Evolutionary conservation across 2,888 invertebrate species (phyloP).

Genomic region (Diachrysia chrysitis): DNA sequence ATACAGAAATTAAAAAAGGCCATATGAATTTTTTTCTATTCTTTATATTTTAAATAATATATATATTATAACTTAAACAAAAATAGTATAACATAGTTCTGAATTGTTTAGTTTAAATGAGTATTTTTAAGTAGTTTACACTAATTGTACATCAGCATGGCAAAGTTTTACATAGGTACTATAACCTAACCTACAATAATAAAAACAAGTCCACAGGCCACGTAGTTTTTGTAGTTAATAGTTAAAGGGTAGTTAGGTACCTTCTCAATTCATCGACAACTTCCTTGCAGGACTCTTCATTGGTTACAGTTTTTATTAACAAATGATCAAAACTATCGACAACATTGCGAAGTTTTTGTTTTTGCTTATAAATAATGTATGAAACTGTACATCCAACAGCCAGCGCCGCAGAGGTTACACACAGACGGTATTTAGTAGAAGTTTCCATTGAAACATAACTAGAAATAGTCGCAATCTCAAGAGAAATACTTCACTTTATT

Average conservation of each 20-base stretch:
- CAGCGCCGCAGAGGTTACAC: conserved; percentile 64
- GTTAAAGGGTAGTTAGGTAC: too few species aligned
- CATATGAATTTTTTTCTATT: too few species aligned
- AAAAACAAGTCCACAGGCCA: background rate
- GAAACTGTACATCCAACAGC: conserved; percentile 66
- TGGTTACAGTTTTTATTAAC: conserved; percentile 69
- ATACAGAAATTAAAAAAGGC: too few species aligned
- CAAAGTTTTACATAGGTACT: background rate
- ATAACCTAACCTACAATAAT: background rate
- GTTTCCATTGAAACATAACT: conserved; percentile 56
- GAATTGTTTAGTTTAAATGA: too few species aligned
- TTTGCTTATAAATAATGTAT: conserved; percentile 64
- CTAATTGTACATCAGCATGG: too few species aligned
- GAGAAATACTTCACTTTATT: background rate
- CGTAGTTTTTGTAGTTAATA: too few species aligned
- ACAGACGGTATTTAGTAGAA: conserved; percentile 61
- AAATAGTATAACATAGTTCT: too few species aligned
- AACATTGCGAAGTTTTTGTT: conserved; percentile 59
- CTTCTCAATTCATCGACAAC: conserved; percentile 72
- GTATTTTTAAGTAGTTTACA: too few species aligned
- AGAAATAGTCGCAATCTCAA: background rate
- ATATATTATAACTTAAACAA: too few species aligned
- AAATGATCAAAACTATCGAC: conserved; percentile 72
- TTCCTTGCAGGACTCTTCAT: conserved; percentile 68
- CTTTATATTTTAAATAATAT: too few species aligned